Base-by-base conservation (phyloP, 1,140 invertebrate species). In the Papilio polyxenes region DNA sequence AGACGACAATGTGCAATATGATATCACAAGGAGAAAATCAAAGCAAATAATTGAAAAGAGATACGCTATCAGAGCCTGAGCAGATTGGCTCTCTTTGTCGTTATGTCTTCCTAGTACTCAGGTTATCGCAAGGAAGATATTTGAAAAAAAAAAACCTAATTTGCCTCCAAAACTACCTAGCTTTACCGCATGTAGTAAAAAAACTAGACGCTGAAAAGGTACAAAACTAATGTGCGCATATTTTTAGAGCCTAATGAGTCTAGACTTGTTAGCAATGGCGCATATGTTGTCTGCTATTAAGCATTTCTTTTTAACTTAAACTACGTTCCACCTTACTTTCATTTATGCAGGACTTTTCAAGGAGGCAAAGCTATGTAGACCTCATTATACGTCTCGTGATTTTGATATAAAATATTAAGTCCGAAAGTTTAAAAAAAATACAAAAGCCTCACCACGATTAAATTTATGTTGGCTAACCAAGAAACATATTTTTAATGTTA, bases 191-290 rank as follows among this genome's bases (percentile, higher is more conserved):
- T 40, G 11, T 5, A 11, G 6, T 72, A 31, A 72, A 72, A 69
- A 75, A 74, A n/a, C 72, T 44, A 15, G 20, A 48, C 13, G 8
- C 15, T 48, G n/a, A 75, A 75, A 75, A 75, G 40, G 74, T 48
- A 15, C 74, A 75, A 49, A 72, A 72, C 31, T 72, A 48, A n/a
- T 75, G 40, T 20, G 48, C 75, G 75, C 75, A 77, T 53, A 77
- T 77, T 49, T 23, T 77, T 77, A 53, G 75, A 49, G 44, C 3
- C 11, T 77, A 77, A 77, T 77, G 75, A 77, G 75, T 77, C 75
- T 77, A 77, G 75, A 77, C 75, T 77, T 51, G 20, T 23, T n/a
- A 20, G 48, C 48, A 53, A 31, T 37, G 49, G 20, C 49, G 20
- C 20, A 56, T 56, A 49, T n/a, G 44, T 23, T 77, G 75, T 77